phyloP scores from a whole-genome alignment of 2,113 vertebrate genomes.

The Aptenodytes forsteri region DNA sequence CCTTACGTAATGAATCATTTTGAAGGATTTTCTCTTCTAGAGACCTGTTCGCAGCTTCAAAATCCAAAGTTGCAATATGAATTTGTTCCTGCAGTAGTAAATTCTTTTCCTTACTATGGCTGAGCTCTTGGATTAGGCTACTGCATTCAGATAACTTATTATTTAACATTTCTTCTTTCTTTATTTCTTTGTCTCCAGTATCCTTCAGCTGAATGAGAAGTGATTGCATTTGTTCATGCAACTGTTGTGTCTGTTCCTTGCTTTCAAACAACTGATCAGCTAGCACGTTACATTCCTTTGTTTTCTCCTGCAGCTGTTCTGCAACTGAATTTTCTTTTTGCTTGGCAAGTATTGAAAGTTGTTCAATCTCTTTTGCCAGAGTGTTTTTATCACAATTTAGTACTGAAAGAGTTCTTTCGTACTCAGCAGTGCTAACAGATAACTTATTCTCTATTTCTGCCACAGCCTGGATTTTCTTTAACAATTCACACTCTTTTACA shows the following conservation, averaged over 20 bases:
- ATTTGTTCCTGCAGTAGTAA: conserved; percentile 77
- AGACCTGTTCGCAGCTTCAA: conserved; percentile 67
- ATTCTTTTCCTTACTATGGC: conserved; percentile 71
- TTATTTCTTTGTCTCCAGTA: conserved; percentile 23
- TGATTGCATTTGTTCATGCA: conserved; percentile 65
- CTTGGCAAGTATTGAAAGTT: conserved; percentile 62
- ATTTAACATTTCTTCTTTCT: conserved; percentile 68
- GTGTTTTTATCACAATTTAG: conserved; percentile 74
- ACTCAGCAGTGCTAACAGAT: conserved; percentile 59
- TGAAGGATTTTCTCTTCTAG: conserved; percentile 73
- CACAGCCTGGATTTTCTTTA: conserved; percentile 52
- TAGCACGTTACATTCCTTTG: conserved; percentile 70
- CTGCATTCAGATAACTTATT: conserved; percentile 62
- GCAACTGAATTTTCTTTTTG: conserved; percentile 69
- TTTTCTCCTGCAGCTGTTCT: conserved; percentile 75
- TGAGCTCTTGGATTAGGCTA: conserved; percentile 64
- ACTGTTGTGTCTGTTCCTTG: conserved; percentile 59
- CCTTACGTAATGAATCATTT: conserved; percentile 38
- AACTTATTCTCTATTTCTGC: conserved; percentile 69
- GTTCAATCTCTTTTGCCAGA: conserved; percentile 56
- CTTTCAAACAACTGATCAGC: conserved; percentile 66
- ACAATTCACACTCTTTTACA: conserved; percentile 43
- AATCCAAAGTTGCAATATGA: conserved; percentile 44
- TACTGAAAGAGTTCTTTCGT: conserved; percentile 40
- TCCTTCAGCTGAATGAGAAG: conserved; percentile 69